Evolutionary conservation across 2,797 vertebrate species (phyloP).

Genomic region (Neosalanx taihuensis): DNA sequence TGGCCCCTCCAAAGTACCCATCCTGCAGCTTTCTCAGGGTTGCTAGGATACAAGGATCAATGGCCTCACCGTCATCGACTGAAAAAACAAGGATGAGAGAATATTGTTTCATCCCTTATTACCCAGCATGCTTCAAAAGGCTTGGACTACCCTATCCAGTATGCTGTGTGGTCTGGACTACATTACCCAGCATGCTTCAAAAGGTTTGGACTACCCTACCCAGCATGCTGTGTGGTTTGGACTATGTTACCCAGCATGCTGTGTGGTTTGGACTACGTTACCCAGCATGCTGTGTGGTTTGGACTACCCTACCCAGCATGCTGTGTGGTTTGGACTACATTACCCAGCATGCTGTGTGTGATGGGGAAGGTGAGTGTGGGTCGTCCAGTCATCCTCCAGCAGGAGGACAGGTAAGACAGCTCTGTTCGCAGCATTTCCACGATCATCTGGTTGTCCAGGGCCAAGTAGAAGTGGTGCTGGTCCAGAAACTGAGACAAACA

Average conservation of each 20-base stretch:
- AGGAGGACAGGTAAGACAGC: slow-evolving; percentile 90
- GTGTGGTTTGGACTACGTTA: slow-evolving; percentile 66
- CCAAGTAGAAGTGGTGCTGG: slow-evolving; percentile 97
- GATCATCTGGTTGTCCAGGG: slow-evolving; percentile 97
- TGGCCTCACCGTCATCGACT: slow-evolving; percentile 88
- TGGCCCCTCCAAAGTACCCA: slow-evolving; percentile 96
- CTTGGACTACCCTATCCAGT: neutral
- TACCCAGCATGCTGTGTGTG: slow-evolving; percentile 92
- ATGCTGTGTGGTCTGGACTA: neutral
- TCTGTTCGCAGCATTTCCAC: slow-evolving; percentile 96
- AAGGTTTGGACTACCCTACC: neutral
- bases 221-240: neutral
- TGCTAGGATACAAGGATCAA: slow-evolving; percentile 90
- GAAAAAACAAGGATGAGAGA: slow-evolving; percentile 27
- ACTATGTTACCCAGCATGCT: slow-evolving; percentile 86
- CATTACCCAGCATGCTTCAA: slow-evolving; percentile 90
- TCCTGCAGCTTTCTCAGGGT: slow-evolving; percentile 93
- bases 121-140: slow-evolving; percentile 15
- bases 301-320: slow-evolving; percentile 22
- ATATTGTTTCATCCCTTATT: neutral
- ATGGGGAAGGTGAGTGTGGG: slow-evolving; percentile 93
- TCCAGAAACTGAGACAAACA: slow-evolving; percentile 84
- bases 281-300: slow-evolving; percentile 77
- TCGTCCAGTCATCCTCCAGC: slow-evolving; percentile 97
- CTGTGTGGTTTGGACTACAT: slow-evolving; percentile 13